Evolutionary conservation across 2,888 invertebrate genomes (phyloP).

Genomic region (Camponotus fellah): DNA sequence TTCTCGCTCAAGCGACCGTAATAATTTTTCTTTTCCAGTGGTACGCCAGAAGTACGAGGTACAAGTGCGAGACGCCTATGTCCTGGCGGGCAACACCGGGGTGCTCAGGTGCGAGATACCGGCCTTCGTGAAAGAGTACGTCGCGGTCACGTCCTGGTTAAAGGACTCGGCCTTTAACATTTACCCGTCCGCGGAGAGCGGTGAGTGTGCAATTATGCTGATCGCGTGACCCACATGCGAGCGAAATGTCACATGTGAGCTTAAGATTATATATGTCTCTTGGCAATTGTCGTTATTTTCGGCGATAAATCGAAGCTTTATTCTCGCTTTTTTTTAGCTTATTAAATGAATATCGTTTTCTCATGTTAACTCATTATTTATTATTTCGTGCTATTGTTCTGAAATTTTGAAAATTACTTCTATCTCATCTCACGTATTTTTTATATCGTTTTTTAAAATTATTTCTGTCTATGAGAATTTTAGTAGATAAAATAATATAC

Average conservation of each 20-base stretch:
- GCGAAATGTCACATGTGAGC: conserved; percentile 44
- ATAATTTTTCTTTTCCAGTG: conserved; percentile 87
- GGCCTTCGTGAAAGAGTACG: conserved; percentile 94
- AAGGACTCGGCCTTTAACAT: conserved; percentile 94
- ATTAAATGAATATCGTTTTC: not conserved
- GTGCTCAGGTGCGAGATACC: conserved; percentile 96
- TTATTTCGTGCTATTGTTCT: not conserved
- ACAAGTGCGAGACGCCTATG: conserved; percentile 96
- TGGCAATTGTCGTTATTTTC: not conserved
- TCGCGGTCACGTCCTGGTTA: conserved; percentile 96
- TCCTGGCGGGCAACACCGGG: conserved; percentile 96
- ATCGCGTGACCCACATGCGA: conserved; percentile 18
- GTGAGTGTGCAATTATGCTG: conserved; percentile 82
- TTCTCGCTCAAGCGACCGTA: conserved; percentile 30
- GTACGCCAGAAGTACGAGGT: conserved; percentile 95
- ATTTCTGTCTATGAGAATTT: not conserved
- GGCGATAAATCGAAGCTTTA: not conserved
- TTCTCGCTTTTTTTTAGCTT: not conserved
- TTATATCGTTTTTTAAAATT: not conserved
- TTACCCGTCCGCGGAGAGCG: conserved; percentile 92
- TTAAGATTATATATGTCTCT: not conserved
- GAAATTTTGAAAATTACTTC: not conserved
- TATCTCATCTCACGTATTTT: not conserved
- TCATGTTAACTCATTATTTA: not conserved
- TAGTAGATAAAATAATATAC: not conserved